These are phyloP conservation scores for Natrix natrix DNA, from an alignment of 2,797 vertebrate species.

Conservation along the genomic window DNA sequence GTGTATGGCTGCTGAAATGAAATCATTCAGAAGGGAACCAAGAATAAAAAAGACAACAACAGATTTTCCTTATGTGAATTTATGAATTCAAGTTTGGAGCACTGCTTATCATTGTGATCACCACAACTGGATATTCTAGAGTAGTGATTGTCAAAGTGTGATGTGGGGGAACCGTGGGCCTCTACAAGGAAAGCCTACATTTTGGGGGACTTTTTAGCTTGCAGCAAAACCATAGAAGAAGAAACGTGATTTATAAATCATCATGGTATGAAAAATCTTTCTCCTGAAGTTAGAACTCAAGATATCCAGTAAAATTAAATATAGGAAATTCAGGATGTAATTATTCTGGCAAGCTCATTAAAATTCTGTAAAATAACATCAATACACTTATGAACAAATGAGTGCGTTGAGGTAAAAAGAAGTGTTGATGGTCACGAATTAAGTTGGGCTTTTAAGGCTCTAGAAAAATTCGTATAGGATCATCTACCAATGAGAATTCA, in stretches of 20 bases:
- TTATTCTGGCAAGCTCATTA: background rate
- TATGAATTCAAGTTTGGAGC: background rate
- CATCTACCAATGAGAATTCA: background rate
- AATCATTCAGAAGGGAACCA: background rate
- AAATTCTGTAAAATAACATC: background rate
- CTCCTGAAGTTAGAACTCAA: background rate
- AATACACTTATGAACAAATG: background rate
- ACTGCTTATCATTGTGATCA: background rate
- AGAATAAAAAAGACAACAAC: background rate
- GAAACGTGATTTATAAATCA: background rate
- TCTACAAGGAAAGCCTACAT: background rate
- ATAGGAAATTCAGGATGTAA: background rate
- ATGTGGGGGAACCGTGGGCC: background rate
- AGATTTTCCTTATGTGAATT: background rate
- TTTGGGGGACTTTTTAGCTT: background rate
- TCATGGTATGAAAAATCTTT: background rate
- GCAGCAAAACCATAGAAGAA: background rate
- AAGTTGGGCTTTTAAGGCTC: background rate
- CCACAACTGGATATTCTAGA: background rate
- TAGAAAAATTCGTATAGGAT: background rate
- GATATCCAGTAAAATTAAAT: background rate
- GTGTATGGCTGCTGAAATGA: background rate
- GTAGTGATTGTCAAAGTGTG: background rate
- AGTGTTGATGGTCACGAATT: background rate
- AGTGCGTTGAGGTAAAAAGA: background rate